These are phyloP conservation scores for Hyppa rectilinea DNA, from an alignment of 2,888 invertebrate genomes.

Conservation along the genomic window DNA sequence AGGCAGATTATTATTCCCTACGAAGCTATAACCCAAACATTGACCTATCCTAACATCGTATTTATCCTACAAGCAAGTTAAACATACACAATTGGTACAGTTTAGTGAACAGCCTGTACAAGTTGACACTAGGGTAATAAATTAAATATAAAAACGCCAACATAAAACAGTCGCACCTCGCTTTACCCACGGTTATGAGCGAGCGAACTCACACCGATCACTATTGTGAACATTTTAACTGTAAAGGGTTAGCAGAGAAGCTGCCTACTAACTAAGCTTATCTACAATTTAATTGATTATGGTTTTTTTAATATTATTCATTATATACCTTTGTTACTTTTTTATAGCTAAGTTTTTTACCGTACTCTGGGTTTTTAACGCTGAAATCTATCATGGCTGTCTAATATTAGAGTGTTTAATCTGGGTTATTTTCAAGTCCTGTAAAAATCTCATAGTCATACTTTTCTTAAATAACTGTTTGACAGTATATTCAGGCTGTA, in stretches of 20 bases:
- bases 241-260: neutral
- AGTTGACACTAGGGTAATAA: slow-evolving; percentile 68
- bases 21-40: neutral
- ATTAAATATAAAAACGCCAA: slow-evolving; percentile 74
- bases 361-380: too few relatives aligned
- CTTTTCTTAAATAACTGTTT: too few relatives aligned
- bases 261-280: neutral
- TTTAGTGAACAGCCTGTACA: slow-evolving; percentile 62
- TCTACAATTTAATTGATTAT: neutral
- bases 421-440: too few relatives aligned
- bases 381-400: too few relatives aligned
- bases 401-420: too few relatives aligned
- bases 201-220: slow-evolving; percentile 49
- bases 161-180: slow-evolving; percentile 76
- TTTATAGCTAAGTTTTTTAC: too few relatives aligned
- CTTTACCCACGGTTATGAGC: slow-evolving; percentile 66
- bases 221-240: neutral
- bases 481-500: too few relatives aligned
- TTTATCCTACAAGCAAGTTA: neutral
- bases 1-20: neutral
- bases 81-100: neutral
- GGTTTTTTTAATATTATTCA: too few relatives aligned
- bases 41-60: too few relatives aligned
- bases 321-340: too few relatives aligned
- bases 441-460: too few relatives aligned